A percentile compares a stretch with the other conserved stretches of the same genome.
phyloP scores from a whole-genome alignment of 2,113 vertebrate species.

The Heteronetta atricapilla region DNA sequence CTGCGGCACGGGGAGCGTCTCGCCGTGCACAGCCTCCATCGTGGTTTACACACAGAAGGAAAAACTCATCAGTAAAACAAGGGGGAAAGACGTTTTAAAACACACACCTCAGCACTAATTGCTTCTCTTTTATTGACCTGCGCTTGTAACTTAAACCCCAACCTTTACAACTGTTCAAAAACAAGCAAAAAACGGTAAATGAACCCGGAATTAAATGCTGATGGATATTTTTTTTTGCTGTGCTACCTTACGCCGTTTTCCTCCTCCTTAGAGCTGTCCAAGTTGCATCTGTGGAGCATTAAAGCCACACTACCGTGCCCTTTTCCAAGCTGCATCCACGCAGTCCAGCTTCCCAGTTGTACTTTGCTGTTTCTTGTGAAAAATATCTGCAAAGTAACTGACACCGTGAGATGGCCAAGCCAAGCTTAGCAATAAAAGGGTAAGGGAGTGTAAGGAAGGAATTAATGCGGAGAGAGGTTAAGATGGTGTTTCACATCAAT shows the following conservation, averaged over 20 bases:
- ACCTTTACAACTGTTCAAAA: neutral
- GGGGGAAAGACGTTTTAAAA: neutral
- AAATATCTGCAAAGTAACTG: neutral
- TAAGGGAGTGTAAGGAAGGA: neutral
- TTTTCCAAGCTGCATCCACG: neutral
- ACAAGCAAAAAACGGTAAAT: neutral
- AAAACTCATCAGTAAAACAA: neutral
- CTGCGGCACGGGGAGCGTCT: neutral
- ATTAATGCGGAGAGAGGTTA: neutral
- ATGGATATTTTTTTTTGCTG: neutral
- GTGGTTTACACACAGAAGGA: neutral
- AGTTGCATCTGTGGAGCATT: neutral
- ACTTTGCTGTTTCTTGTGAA: neutral
- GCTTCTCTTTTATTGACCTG: neutral
- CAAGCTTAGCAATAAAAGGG: neutral
- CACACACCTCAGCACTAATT: neutral
- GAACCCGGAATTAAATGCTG: neutral
- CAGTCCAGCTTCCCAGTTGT: neutral
- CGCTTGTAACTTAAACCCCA: neutral
- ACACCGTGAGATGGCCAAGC: neutral
- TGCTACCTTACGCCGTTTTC: neutral
- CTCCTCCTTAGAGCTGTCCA: neutral
- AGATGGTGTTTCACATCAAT: neutral
- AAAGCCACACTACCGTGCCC: neutral
- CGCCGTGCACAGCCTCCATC: neutral